Conservation (phyloP, 2,888 invertebrate genomes). For the Ornithoptera alexandrae region DNA sequence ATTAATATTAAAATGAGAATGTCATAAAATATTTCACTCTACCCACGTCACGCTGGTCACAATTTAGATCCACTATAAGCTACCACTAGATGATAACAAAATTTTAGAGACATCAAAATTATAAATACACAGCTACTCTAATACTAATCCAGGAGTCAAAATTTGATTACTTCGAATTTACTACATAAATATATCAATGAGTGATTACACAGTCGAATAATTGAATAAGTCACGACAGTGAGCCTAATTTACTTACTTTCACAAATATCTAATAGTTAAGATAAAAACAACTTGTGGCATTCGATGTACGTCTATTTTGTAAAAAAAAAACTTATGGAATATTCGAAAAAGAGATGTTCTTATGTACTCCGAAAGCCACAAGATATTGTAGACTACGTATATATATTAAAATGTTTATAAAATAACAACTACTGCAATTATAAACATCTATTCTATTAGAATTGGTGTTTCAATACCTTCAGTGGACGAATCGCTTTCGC, state of each 20-base stretch:
- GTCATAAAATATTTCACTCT: slow-evolving; percentile 14
- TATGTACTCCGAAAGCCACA: slow-evolving; percentile 3
- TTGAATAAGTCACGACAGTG: slow-evolving; percentile 32
- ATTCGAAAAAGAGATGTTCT: background rate
- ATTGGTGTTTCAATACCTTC: slow-evolving; percentile 76
- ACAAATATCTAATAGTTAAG: slow-evolving; percentile 23
- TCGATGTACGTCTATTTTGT: slow-evolving; percentile 3
- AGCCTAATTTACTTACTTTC: slow-evolving; percentile 26
- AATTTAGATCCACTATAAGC: slow-evolving; percentile 2
- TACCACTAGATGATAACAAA: background rate
- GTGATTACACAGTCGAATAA: slow-evolving; percentile 27
- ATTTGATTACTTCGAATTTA: slow-evolving; percentile 24
- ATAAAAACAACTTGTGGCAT: slow-evolving; percentile 15
- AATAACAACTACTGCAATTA: slow-evolving; percentile 33
- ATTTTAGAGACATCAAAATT: slow-evolving; percentile 5
- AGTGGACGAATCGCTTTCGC: slow-evolving; percentile 73
- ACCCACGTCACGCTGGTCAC: slow-evolving; percentile 8
- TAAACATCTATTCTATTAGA: slow-evolving; percentile 50
- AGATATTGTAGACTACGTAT: background rate
- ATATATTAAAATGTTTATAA: slow-evolving; percentile 22
- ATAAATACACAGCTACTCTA: slow-evolving; percentile 11
- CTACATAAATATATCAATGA: slow-evolving; percentile 25
- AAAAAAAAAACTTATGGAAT: background rate
- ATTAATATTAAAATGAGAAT: slow-evolving; percentile 31
- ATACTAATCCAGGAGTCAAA: slow-evolving; percentile 9